These are phyloP conservation scores for Sinosuthora webbiana DNA, from an alignment of 2,113 vertebrate genomes.

Conservation along the genomic window DNA sequence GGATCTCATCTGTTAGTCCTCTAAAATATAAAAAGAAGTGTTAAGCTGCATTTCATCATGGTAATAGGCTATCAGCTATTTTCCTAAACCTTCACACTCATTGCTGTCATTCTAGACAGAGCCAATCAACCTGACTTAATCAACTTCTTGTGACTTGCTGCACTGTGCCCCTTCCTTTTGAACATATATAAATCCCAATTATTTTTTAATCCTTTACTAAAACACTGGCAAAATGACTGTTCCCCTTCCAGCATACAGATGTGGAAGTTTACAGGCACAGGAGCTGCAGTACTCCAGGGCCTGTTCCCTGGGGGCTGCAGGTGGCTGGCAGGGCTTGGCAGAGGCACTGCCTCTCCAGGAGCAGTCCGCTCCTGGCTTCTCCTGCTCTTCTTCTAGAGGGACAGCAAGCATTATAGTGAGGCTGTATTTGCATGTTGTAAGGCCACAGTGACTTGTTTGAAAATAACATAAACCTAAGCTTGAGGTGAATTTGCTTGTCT, in stretches of 20 bases:
- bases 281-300: background rate
- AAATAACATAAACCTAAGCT: background rate
- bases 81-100: conserved; percentile 28
- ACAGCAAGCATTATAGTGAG: accelerated
- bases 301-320: background rate
- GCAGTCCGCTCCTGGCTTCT: background rate
- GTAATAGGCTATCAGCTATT: conserved; percentile 53
- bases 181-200: conserved; percentile 64
- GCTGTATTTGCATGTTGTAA: background rate
- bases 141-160: conserved; percentile 12
- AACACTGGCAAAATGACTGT: conserved; percentile 19
- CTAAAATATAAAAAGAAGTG: conserved; percentile 65
- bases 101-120: conserved; percentile 43
- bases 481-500: background rate
- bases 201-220: conserved; percentile 44
- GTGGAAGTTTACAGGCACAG: background rate
- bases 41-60: conserved; percentile 63
- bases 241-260: background rate
- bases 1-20: conserved; percentile 48
- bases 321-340: background rate
- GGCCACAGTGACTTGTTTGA: background rate
- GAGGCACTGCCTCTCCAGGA: background rate
- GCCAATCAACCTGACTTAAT: conserved; percentile 46
- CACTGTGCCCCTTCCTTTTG: background rate
- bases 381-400: background rate